A percentile compares a stretch with the other conserved stretches of the same genome.
Conservation (phyloP, 2,888 invertebrate species). For the Morpho helenor region DNA sequence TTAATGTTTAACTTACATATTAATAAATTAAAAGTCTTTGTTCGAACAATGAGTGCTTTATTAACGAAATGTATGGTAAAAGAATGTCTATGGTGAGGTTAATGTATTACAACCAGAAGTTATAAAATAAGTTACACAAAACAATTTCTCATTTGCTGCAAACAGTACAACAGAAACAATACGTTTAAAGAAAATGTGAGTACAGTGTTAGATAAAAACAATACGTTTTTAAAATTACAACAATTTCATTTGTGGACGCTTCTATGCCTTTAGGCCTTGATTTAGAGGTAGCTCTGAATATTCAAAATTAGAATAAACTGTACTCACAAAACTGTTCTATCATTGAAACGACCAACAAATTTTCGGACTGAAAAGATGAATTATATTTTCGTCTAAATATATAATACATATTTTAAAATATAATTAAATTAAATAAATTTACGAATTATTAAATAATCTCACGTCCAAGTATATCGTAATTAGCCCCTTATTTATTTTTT, state of each 20-base stretch:
- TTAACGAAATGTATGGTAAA: constrained; percentile 75
- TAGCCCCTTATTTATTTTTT: constrained; percentile 5
- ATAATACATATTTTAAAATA: no score
- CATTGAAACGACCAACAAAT: neutral
- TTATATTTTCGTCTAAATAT: no score
- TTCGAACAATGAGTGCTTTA: constrained; percentile 77
- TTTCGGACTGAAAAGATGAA: no score
- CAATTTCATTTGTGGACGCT: constrained; percentile 36
- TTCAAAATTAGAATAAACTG: constrained; percentile 32
- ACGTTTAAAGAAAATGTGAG: constrained; percentile 44
- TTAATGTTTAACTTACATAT: no score
- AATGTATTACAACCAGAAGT: constrained; percentile 61
- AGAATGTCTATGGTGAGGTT: constrained; percentile 68
- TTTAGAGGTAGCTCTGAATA: constrained; percentile 40
- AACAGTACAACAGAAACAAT: constrained; percentile 24
- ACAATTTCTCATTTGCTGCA: constrained; percentile 27
- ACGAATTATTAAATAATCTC: neutral
- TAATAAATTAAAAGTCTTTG: constrained; percentile 15
- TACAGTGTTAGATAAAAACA: constrained; percentile 43
- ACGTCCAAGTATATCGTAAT: neutral
- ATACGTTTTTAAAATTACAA: constrained; percentile 44
- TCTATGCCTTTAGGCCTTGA: constrained; percentile 48
- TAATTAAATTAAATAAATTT: no score
- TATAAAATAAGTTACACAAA: constrained; percentile 34
- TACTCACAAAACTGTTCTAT: constrained; percentile 28